Evolutionary conservation across 2,888 invertebrate species (phyloP).

Genomic region (Habrosyne pyritoides): DNA sequence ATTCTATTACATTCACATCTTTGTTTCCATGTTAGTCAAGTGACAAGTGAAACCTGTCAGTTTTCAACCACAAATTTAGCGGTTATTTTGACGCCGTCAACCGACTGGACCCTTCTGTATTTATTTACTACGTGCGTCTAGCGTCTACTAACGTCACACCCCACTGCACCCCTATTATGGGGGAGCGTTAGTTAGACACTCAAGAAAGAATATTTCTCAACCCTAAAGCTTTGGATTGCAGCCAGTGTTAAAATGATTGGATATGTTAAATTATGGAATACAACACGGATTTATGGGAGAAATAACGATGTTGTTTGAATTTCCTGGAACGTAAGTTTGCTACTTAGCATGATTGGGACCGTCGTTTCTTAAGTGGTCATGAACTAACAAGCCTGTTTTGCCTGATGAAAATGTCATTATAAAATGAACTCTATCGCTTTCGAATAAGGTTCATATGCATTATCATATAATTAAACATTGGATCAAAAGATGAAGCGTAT

Average conservation of each 20-base stretch:
- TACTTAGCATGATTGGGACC: neutral
- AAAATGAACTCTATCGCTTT: no score
- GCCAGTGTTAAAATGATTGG: neutral
- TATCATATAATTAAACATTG: no score
- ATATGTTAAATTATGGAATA: neutral
- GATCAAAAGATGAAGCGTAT: no score
- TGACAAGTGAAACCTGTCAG: no score
- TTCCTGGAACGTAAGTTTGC: neutral
- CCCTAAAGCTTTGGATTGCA: neutral
- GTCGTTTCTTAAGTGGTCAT: neutral
- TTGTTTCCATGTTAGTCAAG: no score
- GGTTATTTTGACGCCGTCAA: no score
- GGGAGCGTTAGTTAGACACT: conserved; percentile 3
- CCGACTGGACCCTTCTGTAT: neutral
- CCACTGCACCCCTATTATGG: neutral
- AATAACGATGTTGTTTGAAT: neutral
- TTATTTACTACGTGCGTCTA: neutral
- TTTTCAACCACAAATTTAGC: no score
- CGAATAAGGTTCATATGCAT: no score
- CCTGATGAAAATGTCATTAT: no score
- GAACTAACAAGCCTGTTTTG: no score
- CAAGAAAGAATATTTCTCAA: neutral
- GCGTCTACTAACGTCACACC: neutral
- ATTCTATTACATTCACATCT: no score
- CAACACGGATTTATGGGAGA: neutral